A percentile compares a stretch with the other conserved stretches of the same genome.
These are phyloP conservation scores for Cavia aperea DNA, from an alignment of 2,113 vertebrate species.

Conservation along the genomic window DNA sequence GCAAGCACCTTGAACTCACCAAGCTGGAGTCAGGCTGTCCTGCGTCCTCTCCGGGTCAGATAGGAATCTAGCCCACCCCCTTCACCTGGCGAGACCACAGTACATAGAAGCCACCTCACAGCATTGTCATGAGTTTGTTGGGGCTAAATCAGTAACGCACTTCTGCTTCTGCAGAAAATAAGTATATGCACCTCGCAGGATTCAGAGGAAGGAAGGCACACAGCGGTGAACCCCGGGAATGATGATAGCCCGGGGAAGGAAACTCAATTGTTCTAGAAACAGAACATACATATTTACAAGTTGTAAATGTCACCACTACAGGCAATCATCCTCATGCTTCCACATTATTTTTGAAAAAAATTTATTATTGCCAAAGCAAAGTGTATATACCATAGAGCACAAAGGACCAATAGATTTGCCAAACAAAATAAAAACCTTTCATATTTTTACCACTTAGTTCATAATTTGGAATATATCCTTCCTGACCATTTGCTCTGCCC, in stretches of 20 bases:
- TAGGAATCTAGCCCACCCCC: neutral
- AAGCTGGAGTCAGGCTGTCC: neutral
- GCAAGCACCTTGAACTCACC: neutral
- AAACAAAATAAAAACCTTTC: neutral
- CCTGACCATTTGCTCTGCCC: neutral
- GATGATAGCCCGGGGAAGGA: neutral
- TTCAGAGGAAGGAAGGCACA: neutral
- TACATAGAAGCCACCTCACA: neutral
- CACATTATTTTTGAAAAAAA: neutral
- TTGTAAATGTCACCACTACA: neutral
- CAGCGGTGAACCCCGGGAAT: neutral
- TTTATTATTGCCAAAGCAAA: neutral
- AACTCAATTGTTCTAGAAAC: neutral
- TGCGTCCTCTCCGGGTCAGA: neutral
- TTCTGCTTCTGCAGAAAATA: slow-evolving; percentile 30
- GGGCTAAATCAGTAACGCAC: neutral
- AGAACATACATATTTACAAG: neutral
- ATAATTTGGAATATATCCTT: neutral
- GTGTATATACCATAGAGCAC: neutral
- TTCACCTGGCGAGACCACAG: neutral
- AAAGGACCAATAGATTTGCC: neutral
- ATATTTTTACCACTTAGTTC: neutral
- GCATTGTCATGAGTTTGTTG: neutral
- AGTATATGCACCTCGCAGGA: neutral
- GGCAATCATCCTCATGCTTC: neutral